These are phyloP conservation scores for Yponomeuta malinellus DNA, from an alignment of 2,888 invertebrate genomes.

Conservation along the genomic window DNA sequence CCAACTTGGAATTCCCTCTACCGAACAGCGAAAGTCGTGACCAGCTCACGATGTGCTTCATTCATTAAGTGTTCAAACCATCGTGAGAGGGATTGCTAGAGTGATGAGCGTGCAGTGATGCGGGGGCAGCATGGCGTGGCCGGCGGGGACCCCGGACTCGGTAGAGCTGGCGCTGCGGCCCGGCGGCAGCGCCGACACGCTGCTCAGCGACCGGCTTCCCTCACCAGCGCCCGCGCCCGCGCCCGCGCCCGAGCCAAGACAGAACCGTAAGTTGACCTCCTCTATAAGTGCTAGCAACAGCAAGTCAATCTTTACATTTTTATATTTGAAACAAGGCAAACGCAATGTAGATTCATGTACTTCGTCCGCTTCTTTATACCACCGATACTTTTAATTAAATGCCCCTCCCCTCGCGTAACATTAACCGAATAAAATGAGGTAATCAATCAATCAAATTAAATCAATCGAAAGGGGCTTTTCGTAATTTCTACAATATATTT, in stretches of 20 bases:
- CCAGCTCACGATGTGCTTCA: background rate
- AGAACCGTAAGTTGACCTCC: background rate
- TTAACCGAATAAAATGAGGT: too few relatives aligned
- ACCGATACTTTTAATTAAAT: too few relatives aligned
- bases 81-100: background rate
- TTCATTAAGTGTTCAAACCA: background rate
- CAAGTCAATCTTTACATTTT: too few relatives aligned
- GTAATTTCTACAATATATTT: too few relatives aligned
- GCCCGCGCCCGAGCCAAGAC: background rate
- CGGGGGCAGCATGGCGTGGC: slow-evolving; percentile 57
- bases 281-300: background rate
- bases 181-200: slow-evolving; percentile 28
- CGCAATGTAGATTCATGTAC: too few relatives aligned
- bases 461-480: too few relatives aligned
- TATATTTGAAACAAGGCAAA: too few relatives aligned
- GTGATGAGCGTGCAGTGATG: slow-evolving; percentile 33
- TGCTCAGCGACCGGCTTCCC: slow-evolving; percentile 16
- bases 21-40: background rate
- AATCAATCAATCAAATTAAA: too few relatives aligned
- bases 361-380: too few relatives aligned
- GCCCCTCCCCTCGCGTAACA: too few relatives aligned
- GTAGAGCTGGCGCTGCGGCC: slow-evolving; percentile 54
- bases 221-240: background rate
- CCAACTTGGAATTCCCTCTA: too few relatives aligned
- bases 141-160: slow-evolving; percentile 53